Conservation (phyloP, 2,797 vertebrate species). For the Sternarchorhynchus goeldii region DNA sequence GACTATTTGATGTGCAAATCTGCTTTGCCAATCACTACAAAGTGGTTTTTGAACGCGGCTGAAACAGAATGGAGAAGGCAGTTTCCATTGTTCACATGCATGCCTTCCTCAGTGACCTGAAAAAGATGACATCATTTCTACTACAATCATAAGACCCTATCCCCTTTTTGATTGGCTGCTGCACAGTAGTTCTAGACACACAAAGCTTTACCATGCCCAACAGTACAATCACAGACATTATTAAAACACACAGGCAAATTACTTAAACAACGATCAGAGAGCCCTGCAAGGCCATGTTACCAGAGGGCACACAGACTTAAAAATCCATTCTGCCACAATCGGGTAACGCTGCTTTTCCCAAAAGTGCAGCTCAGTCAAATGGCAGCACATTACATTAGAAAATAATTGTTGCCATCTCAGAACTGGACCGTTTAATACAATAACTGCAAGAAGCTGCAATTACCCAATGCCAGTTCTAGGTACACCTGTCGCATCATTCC, state of each 20-base stretch:
- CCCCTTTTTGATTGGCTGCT: slow-evolving; percentile 50
- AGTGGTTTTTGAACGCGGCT: slow-evolving; percentile 60
- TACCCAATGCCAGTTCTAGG: not conserved
- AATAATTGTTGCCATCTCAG: not conserved
- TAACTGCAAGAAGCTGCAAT: not conserved
- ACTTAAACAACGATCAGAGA: slow-evolving; percentile 36
- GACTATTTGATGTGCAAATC: slow-evolving; percentile 60
- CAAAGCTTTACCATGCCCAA: slow-evolving; percentile 70
- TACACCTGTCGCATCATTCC: too few relatives aligned
- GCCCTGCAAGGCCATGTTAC: slow-evolving; percentile 22
- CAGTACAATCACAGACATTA: slow-evolving; percentile 59
- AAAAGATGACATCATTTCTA: slow-evolving; percentile 75
- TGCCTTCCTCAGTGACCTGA: slow-evolving; percentile 65
- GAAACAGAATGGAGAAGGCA: slow-evolving; percentile 49
- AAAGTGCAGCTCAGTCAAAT: slow-evolving; percentile 6
- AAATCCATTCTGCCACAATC: slow-evolving; percentile 28
- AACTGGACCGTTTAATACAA: not conserved
- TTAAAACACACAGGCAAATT: slow-evolving; percentile 29
- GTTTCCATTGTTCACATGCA: slow-evolving; percentile 66
- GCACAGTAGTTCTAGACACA: slow-evolving; percentile 58
- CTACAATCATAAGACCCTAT: slow-evolving; percentile 63
- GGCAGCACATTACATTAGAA: not conserved
- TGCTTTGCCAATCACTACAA: slow-evolving; percentile 35
- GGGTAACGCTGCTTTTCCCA: not conserved
- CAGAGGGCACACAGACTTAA: slow-evolving; percentile 35